Evolutionary conservation across 2,113 vertebrate species (phyloP).

Genomic region (Pygoscelis antarcticus): DNA sequence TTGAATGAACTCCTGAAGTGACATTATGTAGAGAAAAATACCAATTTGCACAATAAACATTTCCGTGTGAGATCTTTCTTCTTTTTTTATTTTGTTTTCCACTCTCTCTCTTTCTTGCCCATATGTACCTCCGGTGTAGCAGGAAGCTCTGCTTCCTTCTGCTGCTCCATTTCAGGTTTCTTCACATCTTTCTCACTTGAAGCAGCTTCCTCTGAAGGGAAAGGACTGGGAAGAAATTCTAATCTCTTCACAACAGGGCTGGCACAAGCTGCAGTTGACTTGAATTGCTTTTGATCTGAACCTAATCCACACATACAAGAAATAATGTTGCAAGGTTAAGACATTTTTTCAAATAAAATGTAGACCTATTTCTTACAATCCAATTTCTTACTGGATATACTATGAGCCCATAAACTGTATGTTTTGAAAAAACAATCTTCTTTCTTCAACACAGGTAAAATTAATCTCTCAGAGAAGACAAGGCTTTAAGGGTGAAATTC

Average conservation of each 20-base stretch:
- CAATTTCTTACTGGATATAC: not conserved
- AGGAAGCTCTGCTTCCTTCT: constrained; percentile 49
- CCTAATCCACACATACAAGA: not conserved
- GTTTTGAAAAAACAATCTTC: not conserved
- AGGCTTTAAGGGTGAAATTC: not conserved
- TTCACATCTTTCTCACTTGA: constrained; percentile 58
- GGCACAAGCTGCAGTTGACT: constrained; percentile 64
- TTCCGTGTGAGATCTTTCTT: not conserved
- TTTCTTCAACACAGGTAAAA: not conserved
- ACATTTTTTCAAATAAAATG: not conserved
- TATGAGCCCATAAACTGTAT: not conserved
- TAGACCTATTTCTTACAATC: not conserved
- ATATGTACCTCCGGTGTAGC: constrained; percentile 65
- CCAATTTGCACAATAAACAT: not conserved
- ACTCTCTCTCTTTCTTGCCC: not conserved
- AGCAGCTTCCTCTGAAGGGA: not conserved
- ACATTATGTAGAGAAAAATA: not conserved
- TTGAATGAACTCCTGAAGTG: not conserved
- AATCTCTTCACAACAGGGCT: constrained; percentile 65
- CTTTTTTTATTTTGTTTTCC: not conserved
- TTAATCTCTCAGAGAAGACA: not conserved
- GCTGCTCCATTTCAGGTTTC: constrained; percentile 33
- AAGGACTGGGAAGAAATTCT: constrained; percentile 49
- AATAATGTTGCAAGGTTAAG: not conserved
- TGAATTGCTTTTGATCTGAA: constrained; percentile 71